A percentile compares a stretch with the other conserved stretches of the same genome.
phyloP scores from a whole-genome alignment of 92 coral and sea anemone genomes.

The Diadumene lineata region DNA sequence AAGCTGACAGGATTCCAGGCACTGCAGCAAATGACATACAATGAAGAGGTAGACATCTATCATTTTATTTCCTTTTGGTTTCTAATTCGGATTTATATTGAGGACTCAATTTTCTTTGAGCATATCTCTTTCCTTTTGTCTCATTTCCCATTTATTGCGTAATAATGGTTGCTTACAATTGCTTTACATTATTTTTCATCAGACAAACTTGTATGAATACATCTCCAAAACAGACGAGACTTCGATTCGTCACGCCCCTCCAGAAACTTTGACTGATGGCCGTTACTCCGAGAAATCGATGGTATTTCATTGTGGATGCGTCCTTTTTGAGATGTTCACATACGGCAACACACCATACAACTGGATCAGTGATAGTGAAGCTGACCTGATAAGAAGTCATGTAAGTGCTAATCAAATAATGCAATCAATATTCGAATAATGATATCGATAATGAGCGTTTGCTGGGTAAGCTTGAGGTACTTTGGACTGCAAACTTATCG shows the following conservation, averaged over 20 bases:
- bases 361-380: neutral
- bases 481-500: no score
- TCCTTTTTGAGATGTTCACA: conserved; percentile 14
- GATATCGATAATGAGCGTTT: no score
- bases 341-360: conserved; percentile 26
- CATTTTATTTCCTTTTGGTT: neutral
- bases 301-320: neutral
- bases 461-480: no score
- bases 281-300: conserved; percentile 18
- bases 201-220: conserved; percentile 9
- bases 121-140: no score
- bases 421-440: neutral
- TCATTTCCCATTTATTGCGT: no score
- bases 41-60: conserved; percentile 9
- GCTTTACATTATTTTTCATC: neutral
- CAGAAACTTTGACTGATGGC: conserved; percentile 10
- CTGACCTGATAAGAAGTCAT: conserved; percentile 2
- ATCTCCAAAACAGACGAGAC: neutral
- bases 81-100: no score
- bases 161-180: no score
- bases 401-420: neutral
- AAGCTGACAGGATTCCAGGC: conserved; percentile 24
- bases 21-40: conserved; percentile 1
- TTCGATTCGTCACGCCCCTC: conserved; percentile 10
- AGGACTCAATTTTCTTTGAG: no score